Percentiles rank a stretch among this genome's conserved stretches.
Evolutionary conservation across 2,113 vertebrate species (phyloP).

Genomic region (Tragulus kanchil): DNA sequence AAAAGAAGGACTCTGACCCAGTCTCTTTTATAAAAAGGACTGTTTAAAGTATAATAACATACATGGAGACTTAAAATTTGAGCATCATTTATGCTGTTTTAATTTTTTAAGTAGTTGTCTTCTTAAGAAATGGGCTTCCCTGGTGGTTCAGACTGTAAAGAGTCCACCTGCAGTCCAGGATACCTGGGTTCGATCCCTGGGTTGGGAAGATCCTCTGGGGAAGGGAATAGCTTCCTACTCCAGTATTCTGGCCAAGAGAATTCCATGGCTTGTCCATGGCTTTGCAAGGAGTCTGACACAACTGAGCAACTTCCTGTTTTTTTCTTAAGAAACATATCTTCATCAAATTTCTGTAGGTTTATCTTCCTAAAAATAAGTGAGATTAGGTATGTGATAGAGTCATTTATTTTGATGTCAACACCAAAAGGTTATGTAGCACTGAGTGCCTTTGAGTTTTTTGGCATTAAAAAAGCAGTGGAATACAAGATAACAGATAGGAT

Average conservation of each 20-base stretch:
- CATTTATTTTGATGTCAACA: neutral
- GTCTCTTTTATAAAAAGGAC: neutral
- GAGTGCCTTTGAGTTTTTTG: neutral
- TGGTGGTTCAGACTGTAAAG: too few relatives aligned
- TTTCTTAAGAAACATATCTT: too few relatives aligned
- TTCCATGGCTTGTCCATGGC: too few relatives aligned
- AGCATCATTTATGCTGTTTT: conserved; percentile 15
- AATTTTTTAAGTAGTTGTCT: neutral
- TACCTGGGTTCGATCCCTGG: too few relatives aligned
- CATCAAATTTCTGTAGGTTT: conserved; percentile 1
- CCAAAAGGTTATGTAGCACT: neutral
- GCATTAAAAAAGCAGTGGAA: neutral
- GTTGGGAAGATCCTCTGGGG: too few relatives aligned
- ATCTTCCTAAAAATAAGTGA: neutral
- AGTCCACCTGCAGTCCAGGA: too few relatives aligned
- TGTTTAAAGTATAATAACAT: neutral
- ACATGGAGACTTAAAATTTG: neutral
- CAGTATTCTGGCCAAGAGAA: too few relatives aligned
- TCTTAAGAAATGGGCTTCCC: neutral
- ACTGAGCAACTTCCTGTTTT: too few relatives aligned
- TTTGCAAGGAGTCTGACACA: too few relatives aligned
- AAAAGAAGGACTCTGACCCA: neutral
- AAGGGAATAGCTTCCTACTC: too few relatives aligned
- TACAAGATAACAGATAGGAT: neutral
- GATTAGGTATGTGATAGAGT: neutral